phyloP scores from a whole-genome alignment of 2,888 invertebrate genomes.

The Netelia virgata region DNA sequence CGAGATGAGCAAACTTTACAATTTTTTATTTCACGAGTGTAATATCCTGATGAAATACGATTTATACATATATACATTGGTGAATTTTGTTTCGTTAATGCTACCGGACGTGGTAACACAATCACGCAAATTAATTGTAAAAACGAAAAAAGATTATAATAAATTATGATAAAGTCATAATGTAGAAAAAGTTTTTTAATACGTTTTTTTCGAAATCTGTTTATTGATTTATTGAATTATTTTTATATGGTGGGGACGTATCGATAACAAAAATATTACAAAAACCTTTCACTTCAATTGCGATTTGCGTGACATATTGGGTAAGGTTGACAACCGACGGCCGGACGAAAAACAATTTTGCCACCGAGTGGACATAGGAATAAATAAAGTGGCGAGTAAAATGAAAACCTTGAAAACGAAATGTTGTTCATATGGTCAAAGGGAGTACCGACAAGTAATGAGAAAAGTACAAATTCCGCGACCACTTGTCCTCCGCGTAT shows the following conservation, averaged over 20 bases:
- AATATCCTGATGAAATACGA: too few species aligned
- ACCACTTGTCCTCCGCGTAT: slow-evolving; percentile 61
- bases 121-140: too few species aligned
- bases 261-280: too few species aligned
- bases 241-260: too few species aligned
- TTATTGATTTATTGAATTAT: too few species aligned
- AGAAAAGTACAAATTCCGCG: slow-evolving; percentile 52
- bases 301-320: background rate
- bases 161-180: too few species aligned
- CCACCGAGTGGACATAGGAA: background rate
- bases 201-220: too few species aligned
- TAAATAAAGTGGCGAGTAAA: background rate
- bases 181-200: too few species aligned
- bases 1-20: background rate
- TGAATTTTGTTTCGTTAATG: too few species aligned
- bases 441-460: slow-evolving; percentile 44
- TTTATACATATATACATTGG: too few species aligned
- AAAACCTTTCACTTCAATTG: background rate
- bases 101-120: too few species aligned
- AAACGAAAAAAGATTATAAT: too few species aligned
- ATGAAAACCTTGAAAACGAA: slow-evolving; percentile 17
- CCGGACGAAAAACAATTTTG: slow-evolving; percentile 5
- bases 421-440: slow-evolving; percentile 7
- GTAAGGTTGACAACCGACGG: background rate
- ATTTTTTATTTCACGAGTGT: background rate